Evolutionary conservation across 2,888 invertebrate genomes (phyloP).

Genomic region (Oxyteleia sp.): DNA sequence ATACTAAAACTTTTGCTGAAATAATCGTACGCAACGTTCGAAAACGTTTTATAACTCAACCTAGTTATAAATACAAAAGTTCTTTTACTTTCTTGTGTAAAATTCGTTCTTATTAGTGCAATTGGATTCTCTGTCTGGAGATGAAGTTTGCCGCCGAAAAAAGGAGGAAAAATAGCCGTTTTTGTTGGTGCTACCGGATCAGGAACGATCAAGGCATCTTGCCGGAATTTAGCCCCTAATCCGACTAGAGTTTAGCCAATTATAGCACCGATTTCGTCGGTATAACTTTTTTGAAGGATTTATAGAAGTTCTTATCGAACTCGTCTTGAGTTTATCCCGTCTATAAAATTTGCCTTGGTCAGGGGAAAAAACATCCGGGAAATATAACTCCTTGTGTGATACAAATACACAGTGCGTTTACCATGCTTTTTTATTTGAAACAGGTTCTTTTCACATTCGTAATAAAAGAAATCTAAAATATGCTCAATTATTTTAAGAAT

Average conservation of each 20-base stretch:
- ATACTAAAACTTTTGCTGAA: slow-evolving; percentile 18
- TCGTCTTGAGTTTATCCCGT: slow-evolving; percentile 62
- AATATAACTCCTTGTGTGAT: slow-evolving; percentile 38
- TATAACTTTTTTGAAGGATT: slow-evolving; percentile 74
- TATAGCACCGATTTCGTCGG: slow-evolving; percentile 73
- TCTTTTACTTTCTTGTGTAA: slow-evolving; percentile 57
- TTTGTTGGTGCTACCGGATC: slow-evolving; percentile 61
- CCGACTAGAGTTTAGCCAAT: slow-evolving; percentile 74
- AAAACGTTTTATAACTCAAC: slow-evolving; percentile 52
- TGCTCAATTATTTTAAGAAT: too few species aligned
- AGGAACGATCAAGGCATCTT: slow-evolving; percentile 69
- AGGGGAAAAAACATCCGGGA: slow-evolving; percentile 30
- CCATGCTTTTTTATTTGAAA: too few species aligned
- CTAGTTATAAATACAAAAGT: slow-evolving; percentile 58
- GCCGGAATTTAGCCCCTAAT: slow-evolving; percentile 72
- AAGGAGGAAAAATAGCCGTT: slow-evolving; percentile 60
- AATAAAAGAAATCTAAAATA: too few species aligned
- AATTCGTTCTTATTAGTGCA: slow-evolving; percentile 66
- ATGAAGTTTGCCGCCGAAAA: slow-evolving; percentile 62
- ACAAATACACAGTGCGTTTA: too few species aligned
- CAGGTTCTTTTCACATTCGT: too few species aligned
- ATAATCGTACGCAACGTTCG: background rate
- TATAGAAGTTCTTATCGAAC: slow-evolving; percentile 71
- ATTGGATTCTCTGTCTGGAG: slow-evolving; percentile 56
- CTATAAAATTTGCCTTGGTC: slow-evolving; percentile 63